Evolutionary conservation across 2,888 invertebrate species (phyloP).

Genomic region (Ophion slaviceki): DNA sequence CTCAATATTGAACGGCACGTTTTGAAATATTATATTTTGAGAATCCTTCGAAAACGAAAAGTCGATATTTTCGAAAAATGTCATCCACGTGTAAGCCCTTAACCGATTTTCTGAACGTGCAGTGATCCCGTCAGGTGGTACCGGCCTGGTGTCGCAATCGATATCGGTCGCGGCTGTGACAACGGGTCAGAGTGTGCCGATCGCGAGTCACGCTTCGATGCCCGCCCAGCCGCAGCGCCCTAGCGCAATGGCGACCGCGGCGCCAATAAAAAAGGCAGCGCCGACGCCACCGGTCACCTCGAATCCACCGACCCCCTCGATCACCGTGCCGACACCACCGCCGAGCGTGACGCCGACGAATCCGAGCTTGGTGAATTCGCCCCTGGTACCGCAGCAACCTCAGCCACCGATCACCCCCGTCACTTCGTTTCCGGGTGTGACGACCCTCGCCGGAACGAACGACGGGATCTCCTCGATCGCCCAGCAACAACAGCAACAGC

Average conservation of each 20-base stretch:
- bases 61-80: neutral
- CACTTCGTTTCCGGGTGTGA: conserved; percentile 78
- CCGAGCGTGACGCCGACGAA: conserved; percentile 80
- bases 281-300: conserved; percentile 80
- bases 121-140: conserved; percentile 77
- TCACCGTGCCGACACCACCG: conserved; percentile 72
- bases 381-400: conserved; percentile 77
- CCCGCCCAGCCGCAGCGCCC: conserved; percentile 81
- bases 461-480: conserved; percentile 75
- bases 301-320: conserved; percentile 71
- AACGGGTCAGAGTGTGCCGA: conserved; percentile 78
- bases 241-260: conserved; percentile 81
- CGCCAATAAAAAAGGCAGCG: conserved; percentile 81
- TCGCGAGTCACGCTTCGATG: conserved; percentile 82
- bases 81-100: too few species aligned
- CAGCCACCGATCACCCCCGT: conserved; percentile 76
- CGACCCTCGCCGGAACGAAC: conserved; percentile 72
- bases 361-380: conserved; percentile 76
- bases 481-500: conserved; percentile 74
- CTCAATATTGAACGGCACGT: too few species aligned
- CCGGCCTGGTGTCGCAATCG: conserved; percentile 86
- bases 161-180: conserved; percentile 85
- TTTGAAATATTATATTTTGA: too few species aligned
- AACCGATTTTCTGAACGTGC: conserved; percentile 9
- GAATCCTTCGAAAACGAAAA: neutral